Conservation (phyloP, 2,797 vertebrate genomes). For the Channallabes apus region DNA sequence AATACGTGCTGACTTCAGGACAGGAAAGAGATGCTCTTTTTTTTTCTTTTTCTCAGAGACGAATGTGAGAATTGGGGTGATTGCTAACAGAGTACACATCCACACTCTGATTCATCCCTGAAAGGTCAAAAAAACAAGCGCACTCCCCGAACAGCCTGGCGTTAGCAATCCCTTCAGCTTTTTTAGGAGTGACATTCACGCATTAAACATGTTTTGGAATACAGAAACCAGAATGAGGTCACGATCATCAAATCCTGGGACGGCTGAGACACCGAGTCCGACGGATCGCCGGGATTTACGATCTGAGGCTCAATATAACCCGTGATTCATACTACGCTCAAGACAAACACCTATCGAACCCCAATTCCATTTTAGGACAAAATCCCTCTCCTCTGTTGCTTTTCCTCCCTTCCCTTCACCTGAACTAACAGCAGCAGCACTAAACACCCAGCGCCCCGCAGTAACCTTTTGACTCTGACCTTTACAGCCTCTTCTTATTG, state of each 20-base stretch:
- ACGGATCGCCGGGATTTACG: not conserved
- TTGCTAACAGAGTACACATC: conserved; percentile 2
- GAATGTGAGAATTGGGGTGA: not conserved
- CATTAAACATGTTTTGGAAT: conserved; percentile 4
- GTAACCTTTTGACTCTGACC: conserved; percentile 64
- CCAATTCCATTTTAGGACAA: conserved; percentile 10
- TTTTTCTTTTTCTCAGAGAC: too few species aligned
- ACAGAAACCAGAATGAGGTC: conserved; percentile 18
- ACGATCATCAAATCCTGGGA: conserved; percentile 2
- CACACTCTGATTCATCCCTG: not conserved
- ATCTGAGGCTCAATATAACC: not conserved
- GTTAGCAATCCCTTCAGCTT: not conserved
- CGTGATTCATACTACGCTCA: not conserved
- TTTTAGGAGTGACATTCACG: not conserved
- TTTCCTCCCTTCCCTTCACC: conserved; percentile 48
- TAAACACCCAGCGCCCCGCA: conserved; percentile 54
- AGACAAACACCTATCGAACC: not conserved
- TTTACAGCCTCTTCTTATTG: conserved; percentile 62
- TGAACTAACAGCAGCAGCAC: conserved; percentile 60
- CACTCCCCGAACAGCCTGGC: not conserved
- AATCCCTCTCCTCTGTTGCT: not conserved
- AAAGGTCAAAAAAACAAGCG: conserved; percentile 27
- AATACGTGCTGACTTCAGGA: not conserved
- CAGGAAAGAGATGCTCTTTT: not conserved
- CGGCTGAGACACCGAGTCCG: not conserved